Percentiles rank a stretch among this genome's conserved stretches.
Conservation (phyloP, 2,797 vertebrate genomes). For the Coreius guichenoti region DNA sequence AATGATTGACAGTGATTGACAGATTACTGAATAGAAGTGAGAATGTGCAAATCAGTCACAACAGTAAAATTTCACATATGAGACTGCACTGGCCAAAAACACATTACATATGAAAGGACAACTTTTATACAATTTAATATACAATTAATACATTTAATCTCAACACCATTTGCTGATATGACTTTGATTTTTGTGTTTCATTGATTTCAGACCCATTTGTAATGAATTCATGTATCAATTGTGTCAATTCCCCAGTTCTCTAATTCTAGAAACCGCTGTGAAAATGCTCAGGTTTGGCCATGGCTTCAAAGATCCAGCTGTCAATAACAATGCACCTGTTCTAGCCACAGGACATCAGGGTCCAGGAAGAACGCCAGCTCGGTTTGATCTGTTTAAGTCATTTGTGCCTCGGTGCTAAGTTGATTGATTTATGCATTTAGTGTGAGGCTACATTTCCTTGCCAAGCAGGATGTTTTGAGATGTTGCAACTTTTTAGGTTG, state of each 20-base stretch:
- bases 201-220: background rate
- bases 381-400: conserved; percentile 37
- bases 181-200: background rate
- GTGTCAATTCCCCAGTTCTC: background rate
- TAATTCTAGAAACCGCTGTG: background rate
- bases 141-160: background rate
- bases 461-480: conserved; percentile 34
- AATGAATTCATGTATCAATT: background rate
- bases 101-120: background rate
- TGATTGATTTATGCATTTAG: conserved; percentile 74
- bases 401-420: conserved; percentile 58
- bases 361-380: conserved; percentile 31
- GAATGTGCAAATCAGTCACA: background rate
- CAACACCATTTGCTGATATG: background rate
- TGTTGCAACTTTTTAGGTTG: conserved; percentile 14
- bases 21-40: background rate
- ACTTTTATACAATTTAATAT: background rate
- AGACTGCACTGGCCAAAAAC: background rate
- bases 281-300: conserved; percentile 20
- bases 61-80: background rate
- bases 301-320: conserved; percentile 28
- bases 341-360: conserved; percentile 43
- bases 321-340: conserved; percentile 46
- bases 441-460: conserved; percentile 41
- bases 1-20: background rate